Base-by-base conservation (phyloP, 2,888 invertebrate species). In the Thymelicus lineola region DNA sequence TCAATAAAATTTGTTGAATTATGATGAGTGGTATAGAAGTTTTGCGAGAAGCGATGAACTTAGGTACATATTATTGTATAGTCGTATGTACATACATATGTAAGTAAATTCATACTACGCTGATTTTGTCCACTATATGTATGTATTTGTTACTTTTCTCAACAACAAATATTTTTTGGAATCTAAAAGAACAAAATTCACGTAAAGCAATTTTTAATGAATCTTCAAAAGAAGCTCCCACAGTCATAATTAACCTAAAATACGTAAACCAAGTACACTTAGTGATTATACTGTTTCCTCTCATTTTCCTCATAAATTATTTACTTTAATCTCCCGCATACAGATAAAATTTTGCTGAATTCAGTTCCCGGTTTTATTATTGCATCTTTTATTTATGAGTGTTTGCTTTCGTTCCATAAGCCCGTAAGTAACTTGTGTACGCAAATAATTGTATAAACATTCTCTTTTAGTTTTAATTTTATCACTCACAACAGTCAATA, bases 391-490 rank as follows among this genome's bases (percentile, higher is more conserved):
- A 62, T 68, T 68, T 68, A 58, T 15, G 15, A 58, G 9, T 58
- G 57, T 57, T 35, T 55, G 17, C 55, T 28, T 55, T 36, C 55
- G 42, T 59, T 64, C 28, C 42, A 42, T 28, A 35, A 61, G 61
- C 67, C 42, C n/a, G 42, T 61, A 46, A 28, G 15, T 35, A 17
- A 28, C 14, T 61, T 46, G 61, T 61, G 42, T 60, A 53, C 15
- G 35, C 45, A 61, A 53, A 38, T 35, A 57, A 68, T 61, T 55
- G 67, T 55, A 68, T 68, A 68, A 68, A 62, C 46, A 68, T 46
- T 67, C 28, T 45, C 28, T 53, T 67, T 58, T 50, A 15, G n/a
- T 59, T 28, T n/a, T 15, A n/a, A 36, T 35, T n/a, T 53, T 67
- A 67, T 60, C 45, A 45, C 55, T 35, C 9, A 35, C 57, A 57